Percentiles rank a stretch among this genome's conserved stretches.
Conservation (phyloP, 2,113 vertebrate species). For the Macrotus californicus region DNA sequence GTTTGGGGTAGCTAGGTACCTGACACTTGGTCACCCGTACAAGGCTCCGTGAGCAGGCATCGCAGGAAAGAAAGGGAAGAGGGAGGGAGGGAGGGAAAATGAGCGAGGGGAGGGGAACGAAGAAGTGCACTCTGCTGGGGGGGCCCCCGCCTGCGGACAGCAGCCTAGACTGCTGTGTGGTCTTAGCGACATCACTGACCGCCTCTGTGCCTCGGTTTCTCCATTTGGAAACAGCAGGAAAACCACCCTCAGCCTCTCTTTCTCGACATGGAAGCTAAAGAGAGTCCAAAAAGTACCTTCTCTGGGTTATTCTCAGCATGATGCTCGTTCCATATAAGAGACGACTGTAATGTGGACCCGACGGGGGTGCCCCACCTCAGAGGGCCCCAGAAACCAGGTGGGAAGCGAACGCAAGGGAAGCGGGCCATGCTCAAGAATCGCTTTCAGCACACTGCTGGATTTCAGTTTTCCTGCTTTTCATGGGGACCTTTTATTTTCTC, state of each 20-base stretch:
- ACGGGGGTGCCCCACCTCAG: not conserved
- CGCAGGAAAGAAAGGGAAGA: not conserved
- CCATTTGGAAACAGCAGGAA: not conserved
- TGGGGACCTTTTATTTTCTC: not conserved
- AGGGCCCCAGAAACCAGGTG: not conserved
- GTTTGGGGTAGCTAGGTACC: not conserved
- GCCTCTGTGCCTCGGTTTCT: not conserved
- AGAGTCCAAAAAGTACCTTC: not conserved
- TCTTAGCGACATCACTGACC: not conserved
- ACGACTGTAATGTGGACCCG: accelerated
- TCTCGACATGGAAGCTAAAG: not conserved
- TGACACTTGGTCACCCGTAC: not conserved
- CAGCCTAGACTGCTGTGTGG: accelerated
- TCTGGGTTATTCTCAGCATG: not conserved
- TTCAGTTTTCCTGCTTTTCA: not conserved
- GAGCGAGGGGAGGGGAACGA: not conserved
- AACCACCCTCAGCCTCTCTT: not conserved
- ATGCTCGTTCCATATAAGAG: not conserved
- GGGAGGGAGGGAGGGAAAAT: not conserved
- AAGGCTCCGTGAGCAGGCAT: accelerated
- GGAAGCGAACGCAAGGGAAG: not conserved
- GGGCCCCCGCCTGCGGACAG: accelerated
- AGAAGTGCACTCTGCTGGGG: not conserved
- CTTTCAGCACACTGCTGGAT: not conserved
- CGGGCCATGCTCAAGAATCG: accelerated